Conservation (phyloP, 2,113 vertebrate species). For the Trachemys scripta region DNA sequence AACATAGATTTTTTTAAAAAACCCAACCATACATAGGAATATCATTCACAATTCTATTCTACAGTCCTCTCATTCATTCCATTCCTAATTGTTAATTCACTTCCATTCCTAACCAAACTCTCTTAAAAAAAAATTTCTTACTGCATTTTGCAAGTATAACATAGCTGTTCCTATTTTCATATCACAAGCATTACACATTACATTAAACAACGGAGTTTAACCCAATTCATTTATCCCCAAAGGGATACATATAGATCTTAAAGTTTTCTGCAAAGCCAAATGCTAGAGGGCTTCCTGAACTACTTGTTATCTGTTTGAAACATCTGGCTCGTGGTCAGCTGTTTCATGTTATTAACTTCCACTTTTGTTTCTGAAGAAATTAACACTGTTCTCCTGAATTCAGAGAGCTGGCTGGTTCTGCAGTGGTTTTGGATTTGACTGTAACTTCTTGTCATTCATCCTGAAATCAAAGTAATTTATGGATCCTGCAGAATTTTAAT, state of each 20-base stretch:
- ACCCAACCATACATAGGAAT: not conserved
- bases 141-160: not conserved
- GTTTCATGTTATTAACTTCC: constrained; percentile 65
- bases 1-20: not conserved
- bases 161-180: not conserved
- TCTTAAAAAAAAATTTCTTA: not conserved
- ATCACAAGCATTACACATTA: not conserved
- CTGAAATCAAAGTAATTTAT: constrained; percentile 72
- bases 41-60: not conserved
- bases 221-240: constrained; percentile 1
- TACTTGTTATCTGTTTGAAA: constrained; percentile 39
- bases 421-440: constrained; percentile 67
- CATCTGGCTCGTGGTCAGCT: constrained; percentile 71
- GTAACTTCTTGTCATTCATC: constrained; percentile 61
- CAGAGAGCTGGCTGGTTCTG: not conserved
- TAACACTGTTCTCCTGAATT: constrained; percentile 55
- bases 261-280: constrained; percentile 59
- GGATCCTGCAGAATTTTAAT: constrained; percentile 72
- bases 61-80: not conserved
- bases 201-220: not conserved
- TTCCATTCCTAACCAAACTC: not conserved
- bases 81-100: not conserved
- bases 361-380: constrained; percentile 71
- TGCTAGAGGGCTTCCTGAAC: constrained; percentile 56
- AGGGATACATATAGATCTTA: constrained; percentile 40